A percentile compares a stretch with the other conserved stretches of the same genome.
These are phyloP conservation scores for Ceryle rudis DNA, from an alignment of 2,797 vertebrate genomes.

Conservation along the genomic window DNA sequence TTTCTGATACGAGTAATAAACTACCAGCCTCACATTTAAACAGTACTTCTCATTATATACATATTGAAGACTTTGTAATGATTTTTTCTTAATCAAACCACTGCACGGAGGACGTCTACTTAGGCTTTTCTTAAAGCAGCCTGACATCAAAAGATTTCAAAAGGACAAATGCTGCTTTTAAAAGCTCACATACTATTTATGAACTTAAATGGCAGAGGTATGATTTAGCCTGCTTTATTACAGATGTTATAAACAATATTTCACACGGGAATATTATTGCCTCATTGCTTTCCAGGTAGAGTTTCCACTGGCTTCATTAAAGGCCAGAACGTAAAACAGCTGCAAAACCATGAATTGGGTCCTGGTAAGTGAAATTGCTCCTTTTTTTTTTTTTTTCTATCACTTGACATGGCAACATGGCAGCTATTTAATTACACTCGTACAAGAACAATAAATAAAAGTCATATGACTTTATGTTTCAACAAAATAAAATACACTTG, in stretches of 20 bases:
- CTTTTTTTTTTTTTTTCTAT: not conserved
- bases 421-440: constrained; percentile 65
- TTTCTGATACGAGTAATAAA: not conserved
- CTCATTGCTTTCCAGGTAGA: constrained; percentile 53
- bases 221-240: constrained; percentile 40
- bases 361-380: not conserved
- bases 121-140: constrained; percentile 21
- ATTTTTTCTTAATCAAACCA: constrained; percentile 21
- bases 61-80: not conserved
- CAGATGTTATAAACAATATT: constrained; percentile 36
- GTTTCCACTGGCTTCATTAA: constrained; percentile 38
- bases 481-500: constrained; percentile 58
- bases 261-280: constrained; percentile 26
- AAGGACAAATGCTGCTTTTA: constrained; percentile 38
- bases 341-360: constrained; percentile 25
- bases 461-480: constrained; percentile 43
- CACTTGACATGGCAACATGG: not conserved
- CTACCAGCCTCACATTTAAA: not conserved
- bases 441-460: constrained; percentile 70
- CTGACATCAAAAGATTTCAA: constrained; percentile 51
- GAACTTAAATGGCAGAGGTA: constrained; percentile 44
- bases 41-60: not conserved
- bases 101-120: not conserved
- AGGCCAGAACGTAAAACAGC: constrained; percentile 40
- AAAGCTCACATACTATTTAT: constrained; percentile 21